Evolutionary conservation across 2,888 invertebrate genomes (phyloP).

Genomic region (Candidula unifasciata): DNA sequence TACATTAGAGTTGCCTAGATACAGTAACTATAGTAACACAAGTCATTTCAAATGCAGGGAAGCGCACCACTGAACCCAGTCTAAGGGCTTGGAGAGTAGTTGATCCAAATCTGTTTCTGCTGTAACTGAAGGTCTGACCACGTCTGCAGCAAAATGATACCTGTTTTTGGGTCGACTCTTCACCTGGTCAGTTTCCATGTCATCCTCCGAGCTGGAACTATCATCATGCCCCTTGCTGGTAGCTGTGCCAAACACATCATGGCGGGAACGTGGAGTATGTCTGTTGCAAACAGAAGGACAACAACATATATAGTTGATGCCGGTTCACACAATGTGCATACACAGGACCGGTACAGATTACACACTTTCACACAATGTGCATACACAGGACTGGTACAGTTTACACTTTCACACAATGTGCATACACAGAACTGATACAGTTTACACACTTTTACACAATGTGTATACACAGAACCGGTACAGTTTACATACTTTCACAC

Average conservation of each 20-base stretch:
- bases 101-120: constrained; percentile 27
- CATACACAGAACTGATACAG: too few species aligned
- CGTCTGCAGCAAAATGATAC: background rate
- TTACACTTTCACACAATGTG: too few species aligned
- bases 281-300: background rate
- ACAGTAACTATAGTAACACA: background rate
- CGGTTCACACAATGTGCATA: background rate
- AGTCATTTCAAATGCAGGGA: constrained; percentile 26
- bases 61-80: constrained; percentile 44
- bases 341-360: too few species aligned
- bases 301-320: background rate
- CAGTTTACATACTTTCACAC: too few species aligned
- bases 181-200: constrained; percentile 23
- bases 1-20: background rate
- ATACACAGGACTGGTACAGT: too few species aligned
- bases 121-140: too few species aligned
- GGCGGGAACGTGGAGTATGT: background rate
- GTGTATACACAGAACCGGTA: too few species aligned
- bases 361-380: too few species aligned
- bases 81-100: constrained; percentile 21
- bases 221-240: background rate
- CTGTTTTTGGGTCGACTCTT: background rate
- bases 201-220: constrained; percentile 13
- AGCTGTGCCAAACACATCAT: background rate
- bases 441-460: too few species aligned